A percentile compares a stretch with the other conserved stretches of the same genome.
Evolutionary conservation across 2,113 vertebrate species (phyloP).

Genomic region (Lathamus discolor): DNA sequence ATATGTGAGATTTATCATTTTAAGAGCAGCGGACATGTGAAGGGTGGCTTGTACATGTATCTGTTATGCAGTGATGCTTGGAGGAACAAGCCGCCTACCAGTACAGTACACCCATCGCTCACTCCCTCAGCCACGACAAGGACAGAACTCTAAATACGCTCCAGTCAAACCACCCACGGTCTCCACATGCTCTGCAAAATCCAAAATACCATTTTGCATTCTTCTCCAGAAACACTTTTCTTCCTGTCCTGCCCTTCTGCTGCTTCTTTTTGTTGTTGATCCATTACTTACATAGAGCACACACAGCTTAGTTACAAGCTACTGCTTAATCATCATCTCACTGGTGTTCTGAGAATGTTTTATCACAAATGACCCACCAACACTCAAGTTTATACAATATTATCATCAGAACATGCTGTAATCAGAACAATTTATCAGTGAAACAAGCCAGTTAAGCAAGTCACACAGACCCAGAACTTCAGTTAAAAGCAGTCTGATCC

Average conservation of each 20-base stretch:
- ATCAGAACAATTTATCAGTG: background rate
- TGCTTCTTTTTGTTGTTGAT: background rate
- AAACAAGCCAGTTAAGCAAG: background rate
- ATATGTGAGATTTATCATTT: background rate
- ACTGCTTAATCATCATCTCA: background rate
- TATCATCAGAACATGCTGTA: background rate
- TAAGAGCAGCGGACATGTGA: background rate
- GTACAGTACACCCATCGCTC: background rate
- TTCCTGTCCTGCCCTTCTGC: background rate
- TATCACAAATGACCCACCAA: background rate
- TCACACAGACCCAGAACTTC: background rate
- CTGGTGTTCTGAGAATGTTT: background rate
- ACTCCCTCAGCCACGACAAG: background rate
- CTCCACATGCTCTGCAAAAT: constrained; percentile 20
- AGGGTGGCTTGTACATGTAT: background rate
- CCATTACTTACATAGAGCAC: background rate
- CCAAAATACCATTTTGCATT: background rate
- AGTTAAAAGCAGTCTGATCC: background rate
- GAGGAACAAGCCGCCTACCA: background rate
- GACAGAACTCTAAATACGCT: background rate
- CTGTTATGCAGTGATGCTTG: background rate
- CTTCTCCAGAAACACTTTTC: background rate
- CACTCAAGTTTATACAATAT: background rate
- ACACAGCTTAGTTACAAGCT: background rate
- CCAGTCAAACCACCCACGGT: constrained; percentile 14